phyloP scores from a whole-genome alignment of 2,113 vertebrate species.

The Aviceda subcristata region DNA sequence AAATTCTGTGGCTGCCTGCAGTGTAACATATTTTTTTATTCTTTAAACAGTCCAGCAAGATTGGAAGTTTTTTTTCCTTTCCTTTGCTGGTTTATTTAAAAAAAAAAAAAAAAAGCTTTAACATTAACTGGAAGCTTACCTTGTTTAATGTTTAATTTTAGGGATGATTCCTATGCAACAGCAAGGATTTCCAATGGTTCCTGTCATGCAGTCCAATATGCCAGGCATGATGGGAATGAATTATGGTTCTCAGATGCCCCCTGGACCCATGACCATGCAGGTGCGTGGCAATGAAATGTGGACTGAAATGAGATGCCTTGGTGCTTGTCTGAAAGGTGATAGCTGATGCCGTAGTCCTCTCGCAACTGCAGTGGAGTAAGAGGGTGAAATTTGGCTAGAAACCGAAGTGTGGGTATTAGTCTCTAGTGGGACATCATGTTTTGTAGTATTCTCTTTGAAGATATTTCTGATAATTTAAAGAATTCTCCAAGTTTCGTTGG shows the following conservation, averaged over 20 bases:
- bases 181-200: constrained; percentile 91
- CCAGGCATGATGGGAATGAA: constrained; percentile 97
- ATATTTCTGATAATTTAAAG: not conserved
- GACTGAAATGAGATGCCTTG: not conserved
- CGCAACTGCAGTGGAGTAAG: not conserved
- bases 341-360: not conserved
- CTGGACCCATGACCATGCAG: constrained; percentile 90
- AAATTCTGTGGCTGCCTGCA: not conserved
- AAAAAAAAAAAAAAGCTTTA: not conserved
- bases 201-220: constrained; percentile 93
- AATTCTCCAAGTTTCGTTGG: not conserved
- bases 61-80: not conserved
- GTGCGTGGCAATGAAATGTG: constrained; percentile 54
- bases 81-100: not conserved
- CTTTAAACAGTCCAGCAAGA: not conserved
- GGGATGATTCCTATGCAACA: constrained; percentile 89
- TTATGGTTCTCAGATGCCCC: constrained; percentile 90
- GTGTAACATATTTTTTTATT: not conserved
- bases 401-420: not conserved
- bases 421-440: not conserved
- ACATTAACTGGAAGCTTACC: not conserved
- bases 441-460: not conserved
- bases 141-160: constrained; percentile 47
- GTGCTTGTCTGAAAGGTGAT: not conserved
- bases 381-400: not conserved